These are phyloP conservation scores for Nasonia longicornis DNA, from an alignment of 1,140 invertebrate genomes.

Conservation along the genomic window DNA sequence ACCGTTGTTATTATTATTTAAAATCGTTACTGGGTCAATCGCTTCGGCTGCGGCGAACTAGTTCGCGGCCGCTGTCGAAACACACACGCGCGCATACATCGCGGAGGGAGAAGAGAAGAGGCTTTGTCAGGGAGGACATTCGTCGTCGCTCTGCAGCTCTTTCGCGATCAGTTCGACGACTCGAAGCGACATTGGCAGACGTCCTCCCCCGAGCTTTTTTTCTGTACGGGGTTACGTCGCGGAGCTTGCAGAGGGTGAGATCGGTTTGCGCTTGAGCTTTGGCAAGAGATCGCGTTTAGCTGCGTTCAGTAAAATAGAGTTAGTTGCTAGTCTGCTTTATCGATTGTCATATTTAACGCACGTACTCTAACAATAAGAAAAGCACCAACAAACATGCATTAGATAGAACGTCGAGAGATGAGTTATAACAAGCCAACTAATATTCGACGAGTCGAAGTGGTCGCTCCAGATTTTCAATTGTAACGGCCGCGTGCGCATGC, in stretches of 20 bases:
- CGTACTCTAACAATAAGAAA: no score
- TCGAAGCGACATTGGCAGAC: conserved; percentile 1
- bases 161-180: conserved; percentile 21
- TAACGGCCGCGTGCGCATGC: neutral
- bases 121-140: neutral
- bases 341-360: neutral
- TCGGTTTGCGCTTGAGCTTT: neutral
- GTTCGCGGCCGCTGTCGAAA: conserved; percentile 26
- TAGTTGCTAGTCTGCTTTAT: neutral
- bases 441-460: neutral
- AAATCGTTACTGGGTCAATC: conserved; percentile 47
- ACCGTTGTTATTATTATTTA: conserved; percentile 23
- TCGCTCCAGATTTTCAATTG: conserved; percentile 22
- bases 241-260: neutral
- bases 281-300: neutral
- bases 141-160: neutral
- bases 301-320: neutral
- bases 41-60: conserved; percentile 33
- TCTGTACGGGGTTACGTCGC: no score
- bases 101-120: neutral
- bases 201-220: neutral
- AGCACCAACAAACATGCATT: no score
- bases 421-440: neutral
- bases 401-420: no score
- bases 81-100: neutral